Evolutionary conservation across 1,140 invertebrate genomes (phyloP).

Genomic region (Atta cephalotes): DNA sequence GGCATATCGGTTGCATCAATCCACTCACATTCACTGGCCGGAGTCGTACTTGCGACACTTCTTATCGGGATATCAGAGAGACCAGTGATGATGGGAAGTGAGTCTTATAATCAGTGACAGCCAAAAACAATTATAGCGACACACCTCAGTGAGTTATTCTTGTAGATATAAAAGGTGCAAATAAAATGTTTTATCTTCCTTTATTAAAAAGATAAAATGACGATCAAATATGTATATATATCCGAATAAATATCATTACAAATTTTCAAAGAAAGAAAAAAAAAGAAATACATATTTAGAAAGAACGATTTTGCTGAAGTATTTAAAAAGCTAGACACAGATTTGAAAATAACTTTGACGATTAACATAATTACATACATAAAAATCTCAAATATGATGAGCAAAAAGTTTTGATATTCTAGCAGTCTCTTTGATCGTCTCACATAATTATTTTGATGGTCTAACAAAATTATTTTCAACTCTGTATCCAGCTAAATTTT

Average conservation of each 20-base stretch:
- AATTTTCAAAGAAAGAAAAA: neutral
- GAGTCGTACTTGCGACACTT: constrained; percentile 36
- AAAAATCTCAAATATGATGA: too few species aligned
- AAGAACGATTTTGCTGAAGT: too few species aligned
- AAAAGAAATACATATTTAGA: neutral
- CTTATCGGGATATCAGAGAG: constrained; percentile 38
- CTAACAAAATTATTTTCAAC: too few species aligned
- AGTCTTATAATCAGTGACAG: constrained; percentile 31
- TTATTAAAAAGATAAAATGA: neutral
- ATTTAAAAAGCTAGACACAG: too few species aligned
- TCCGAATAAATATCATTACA: neutral
- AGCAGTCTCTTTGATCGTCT: too few species aligned
- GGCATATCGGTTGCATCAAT: constrained; percentile 36
- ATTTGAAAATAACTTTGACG: too few species aligned
- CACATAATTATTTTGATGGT: too few species aligned
- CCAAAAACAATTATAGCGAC: constrained; percentile 38
- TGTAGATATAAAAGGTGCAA: neutral
- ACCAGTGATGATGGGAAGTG: neutral
- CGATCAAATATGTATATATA: neutral
- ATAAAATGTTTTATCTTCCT: neutral
- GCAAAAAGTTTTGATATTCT: too few species aligned
- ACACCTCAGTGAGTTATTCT: constrained; percentile 14
- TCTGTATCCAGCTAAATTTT: too few species aligned
- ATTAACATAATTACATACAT: too few species aligned
- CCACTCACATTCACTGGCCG: constrained; percentile 19